Conservation (phyloP, 2,797 vertebrate genomes). For the Malurus leucopterus region DNA sequence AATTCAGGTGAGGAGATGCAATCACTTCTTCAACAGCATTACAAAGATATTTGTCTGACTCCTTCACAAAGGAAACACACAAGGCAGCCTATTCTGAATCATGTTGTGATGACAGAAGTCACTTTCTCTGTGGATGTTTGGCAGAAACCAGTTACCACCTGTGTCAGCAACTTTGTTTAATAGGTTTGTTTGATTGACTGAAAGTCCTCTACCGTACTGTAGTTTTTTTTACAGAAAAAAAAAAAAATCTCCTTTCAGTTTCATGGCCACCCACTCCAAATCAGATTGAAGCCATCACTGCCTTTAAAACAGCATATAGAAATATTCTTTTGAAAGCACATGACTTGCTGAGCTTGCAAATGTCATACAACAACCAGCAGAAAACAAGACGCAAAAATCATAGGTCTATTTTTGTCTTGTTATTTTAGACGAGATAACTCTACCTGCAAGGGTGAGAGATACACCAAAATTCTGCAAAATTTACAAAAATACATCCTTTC, state of each 20-base stretch:
- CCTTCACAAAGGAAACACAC: background rate
- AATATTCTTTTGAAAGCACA: background rate
- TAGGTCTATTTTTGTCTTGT: background rate
- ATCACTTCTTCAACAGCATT: background rate
- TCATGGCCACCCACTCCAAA: background rate
- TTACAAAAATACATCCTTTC: background rate
- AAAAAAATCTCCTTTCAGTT: background rate
- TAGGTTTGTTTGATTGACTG: background rate
- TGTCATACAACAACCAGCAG: background rate
- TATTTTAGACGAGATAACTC: background rate
- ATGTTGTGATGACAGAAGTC: conserved; percentile 9
- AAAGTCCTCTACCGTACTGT: background rate
- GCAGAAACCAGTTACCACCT: conserved; percentile 16
- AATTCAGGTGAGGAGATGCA: background rate
- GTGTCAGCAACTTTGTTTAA: conserved; percentile 8
- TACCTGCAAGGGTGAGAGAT: background rate
- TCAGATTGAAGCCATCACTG: background rate
- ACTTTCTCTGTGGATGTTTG: background rate
- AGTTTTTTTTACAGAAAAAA: background rate
- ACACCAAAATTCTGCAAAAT: background rate
- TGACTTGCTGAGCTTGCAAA: background rate
- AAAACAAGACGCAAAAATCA: background rate
- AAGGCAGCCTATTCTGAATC: background rate
- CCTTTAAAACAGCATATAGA: background rate
- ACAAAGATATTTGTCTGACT: background rate